Conservation (phyloP, 2,888 invertebrate genomes). For the Linhomoeus sp. region DNA sequence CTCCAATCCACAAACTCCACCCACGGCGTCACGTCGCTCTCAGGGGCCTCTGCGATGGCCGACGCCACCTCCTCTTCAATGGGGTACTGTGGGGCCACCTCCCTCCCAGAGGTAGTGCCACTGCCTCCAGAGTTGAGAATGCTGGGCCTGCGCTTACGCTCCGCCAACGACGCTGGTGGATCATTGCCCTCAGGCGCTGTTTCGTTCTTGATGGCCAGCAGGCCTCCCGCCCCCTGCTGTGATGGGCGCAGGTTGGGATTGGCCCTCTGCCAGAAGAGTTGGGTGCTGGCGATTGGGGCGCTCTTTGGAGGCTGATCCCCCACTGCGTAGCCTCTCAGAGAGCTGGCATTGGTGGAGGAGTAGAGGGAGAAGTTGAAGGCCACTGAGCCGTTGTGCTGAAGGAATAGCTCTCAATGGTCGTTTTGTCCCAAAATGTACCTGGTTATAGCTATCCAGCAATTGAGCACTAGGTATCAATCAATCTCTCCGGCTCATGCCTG, state of each 20-base stretch:
- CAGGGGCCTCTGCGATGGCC: neutral
- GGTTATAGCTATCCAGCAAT: no score
- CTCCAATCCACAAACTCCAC: neutral
- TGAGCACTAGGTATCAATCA: no score
- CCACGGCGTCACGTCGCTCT: conserved; percentile 1
- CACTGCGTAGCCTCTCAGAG: neutral
- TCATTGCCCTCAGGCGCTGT: neutral
- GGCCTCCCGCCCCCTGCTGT: neutral
- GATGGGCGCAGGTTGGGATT: neutral
- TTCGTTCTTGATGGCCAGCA: neutral
- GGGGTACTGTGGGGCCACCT: no score
- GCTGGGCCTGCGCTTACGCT: no score
- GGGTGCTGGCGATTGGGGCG: neutral
- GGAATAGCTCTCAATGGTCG: no score
- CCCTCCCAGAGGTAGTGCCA: neutral
- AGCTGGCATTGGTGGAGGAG: no score
- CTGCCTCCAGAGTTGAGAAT: neutral
- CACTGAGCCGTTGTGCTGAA: neutral
- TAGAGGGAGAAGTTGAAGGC: no score
- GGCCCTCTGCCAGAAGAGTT: neutral
- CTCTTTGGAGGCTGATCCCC: neutral
- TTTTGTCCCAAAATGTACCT: no score
- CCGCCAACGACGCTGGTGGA: no score
- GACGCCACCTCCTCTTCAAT: neutral
- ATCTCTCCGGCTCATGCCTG: no score